phyloP scores from a whole-genome alignment of 2,797 vertebrate species.

The Betta splendens region DNA sequence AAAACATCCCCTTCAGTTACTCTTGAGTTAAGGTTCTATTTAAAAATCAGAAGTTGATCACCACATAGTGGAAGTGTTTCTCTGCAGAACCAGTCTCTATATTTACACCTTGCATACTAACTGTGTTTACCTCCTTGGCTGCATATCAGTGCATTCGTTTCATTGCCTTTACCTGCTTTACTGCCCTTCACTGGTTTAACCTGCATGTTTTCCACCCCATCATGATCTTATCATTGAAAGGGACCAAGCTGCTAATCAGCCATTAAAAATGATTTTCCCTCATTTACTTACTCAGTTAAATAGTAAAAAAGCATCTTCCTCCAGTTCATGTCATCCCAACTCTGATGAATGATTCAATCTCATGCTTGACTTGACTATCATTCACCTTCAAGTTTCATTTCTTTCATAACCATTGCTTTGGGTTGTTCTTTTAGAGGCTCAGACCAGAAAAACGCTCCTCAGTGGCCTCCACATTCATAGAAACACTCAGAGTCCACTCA shows the following conservation, averaged over 20 bases:
- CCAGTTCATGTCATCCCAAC: background rate
- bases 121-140: background rate
- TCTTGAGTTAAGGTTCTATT: background rate
- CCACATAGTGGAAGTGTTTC: background rate
- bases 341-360: constrained; percentile 23
- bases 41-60: background rate
- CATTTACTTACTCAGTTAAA: background rate
- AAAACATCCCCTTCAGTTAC: background rate
- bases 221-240: background rate
- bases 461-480: constrained; percentile 33
- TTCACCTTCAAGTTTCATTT: constrained; percentile 19
- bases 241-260: background rate
- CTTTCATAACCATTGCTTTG: constrained; percentile 9
- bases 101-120: background rate
- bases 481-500: constrained; percentile 49
- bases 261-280: background rate
- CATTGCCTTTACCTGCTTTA: background rate
- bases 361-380: constrained; percentile 17
- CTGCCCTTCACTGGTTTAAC: background rate
- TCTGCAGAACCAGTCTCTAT: background rate
- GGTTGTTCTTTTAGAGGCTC: constrained; percentile 25
- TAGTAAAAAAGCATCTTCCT: constrained; percentile 6
- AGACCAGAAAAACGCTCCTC: constrained; percentile 24
- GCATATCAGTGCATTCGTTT: no score
- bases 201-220: constrained; percentile 18